Base-by-base conservation (phyloP, 2,888 invertebrate genomes). In the Cephus sareptanus region DNA sequence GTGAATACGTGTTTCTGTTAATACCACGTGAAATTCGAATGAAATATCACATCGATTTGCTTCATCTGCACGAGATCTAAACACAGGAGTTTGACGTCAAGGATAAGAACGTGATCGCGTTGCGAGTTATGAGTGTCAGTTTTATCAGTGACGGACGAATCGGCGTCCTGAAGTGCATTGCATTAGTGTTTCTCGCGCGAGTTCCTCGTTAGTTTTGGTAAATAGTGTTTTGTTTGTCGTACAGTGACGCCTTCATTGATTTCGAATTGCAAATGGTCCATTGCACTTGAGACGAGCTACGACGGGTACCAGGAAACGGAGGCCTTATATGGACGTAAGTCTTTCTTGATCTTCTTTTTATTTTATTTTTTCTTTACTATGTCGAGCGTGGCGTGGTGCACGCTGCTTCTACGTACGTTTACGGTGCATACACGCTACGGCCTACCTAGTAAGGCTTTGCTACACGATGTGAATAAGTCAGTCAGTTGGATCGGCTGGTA, bases 311-410 rank as follows among this genome's bases (percentile, higher is more conserved):
- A 74, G 35, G 74, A 74, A 34, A 34, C 37, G 35, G 74, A 74
- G 35, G 75, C 84, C 86, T 85, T 86, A 77, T 85, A 83, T 76
- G 83, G 86, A 73, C 75, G 87, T 88, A 84, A 87, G 87, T 83
- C 80, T 56, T 56, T 23, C 56, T 79, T 35, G 75, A 78, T 82
- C 70, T 78, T 79, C 69, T 77, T 79, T 69, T 75, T 70, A 69
- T 68, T 73, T 56, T 34, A 70, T 71, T 73, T 77, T 77, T 76
- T 34, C 79, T 76, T 81, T 76, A 69, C 56, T 56, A 56, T 56
- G 56, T 56, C 56, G 23, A 56, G 56, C 56, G 23, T 56, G 56
- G 56, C 56, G 56, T 56, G 56, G 56, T 56, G 56, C 56, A 56
- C 23, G 56, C 56, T 56, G 56, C 23, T 56, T 56, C 56, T 56